Conservation (phyloP, 2,797 vertebrate species). For the Platalea minor region DNA sequence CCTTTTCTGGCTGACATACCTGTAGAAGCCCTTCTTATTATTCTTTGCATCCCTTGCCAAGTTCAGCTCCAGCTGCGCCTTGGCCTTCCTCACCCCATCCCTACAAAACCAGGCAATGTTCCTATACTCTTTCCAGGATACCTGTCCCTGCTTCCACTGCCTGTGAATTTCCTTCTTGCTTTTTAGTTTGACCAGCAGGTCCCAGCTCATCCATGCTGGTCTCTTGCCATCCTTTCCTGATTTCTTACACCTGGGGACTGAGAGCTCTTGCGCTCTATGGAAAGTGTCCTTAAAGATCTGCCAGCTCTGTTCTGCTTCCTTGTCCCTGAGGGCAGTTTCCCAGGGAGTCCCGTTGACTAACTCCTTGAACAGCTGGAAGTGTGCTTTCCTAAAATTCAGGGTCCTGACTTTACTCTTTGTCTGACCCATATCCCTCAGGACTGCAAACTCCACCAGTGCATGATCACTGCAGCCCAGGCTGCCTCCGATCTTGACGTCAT, state of each 20-base stretch:
- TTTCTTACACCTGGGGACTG: rapidly evolving
- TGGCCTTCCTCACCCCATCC: neutral
- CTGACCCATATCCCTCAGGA: neutral
- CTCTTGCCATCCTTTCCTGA: no score
- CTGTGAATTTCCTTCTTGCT: no score
- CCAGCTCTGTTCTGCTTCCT: neutral
- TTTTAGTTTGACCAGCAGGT: no score
- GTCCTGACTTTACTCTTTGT: neutral
- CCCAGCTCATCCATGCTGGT: no score
- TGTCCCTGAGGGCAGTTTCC: neutral
- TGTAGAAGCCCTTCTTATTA: neutral
- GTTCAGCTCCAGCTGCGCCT: neutral
- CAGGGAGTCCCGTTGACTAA: neutral
- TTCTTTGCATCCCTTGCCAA: neutral
- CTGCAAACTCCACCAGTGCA: neutral
- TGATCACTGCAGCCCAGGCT: neutral
- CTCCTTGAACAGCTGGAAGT: no score
- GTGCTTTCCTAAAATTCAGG: neutral
- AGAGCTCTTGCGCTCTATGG: neutral
- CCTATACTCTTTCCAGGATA: no score
- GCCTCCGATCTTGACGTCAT: neutral
- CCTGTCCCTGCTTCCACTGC: no score
- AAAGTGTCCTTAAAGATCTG: neutral
- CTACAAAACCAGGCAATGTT: no score
- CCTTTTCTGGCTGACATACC: neutral